Evolutionary conservation across 2,113 vertebrate species (phyloP), one percentile per base, ranked within the genome.

Genomic region (Talpa occidentalis): DNA sequence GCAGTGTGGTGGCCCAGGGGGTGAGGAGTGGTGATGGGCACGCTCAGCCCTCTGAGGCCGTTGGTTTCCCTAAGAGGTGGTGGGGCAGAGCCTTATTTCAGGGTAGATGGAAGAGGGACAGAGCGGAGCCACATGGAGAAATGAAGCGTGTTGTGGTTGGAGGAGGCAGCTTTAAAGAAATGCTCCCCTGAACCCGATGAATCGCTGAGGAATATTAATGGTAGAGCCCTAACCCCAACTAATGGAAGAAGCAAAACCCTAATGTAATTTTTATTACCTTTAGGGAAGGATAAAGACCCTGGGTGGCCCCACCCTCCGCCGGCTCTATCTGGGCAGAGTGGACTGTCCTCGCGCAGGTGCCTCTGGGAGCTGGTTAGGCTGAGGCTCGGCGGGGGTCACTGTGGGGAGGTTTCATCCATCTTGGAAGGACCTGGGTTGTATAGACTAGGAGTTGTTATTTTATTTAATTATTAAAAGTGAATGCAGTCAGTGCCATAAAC

Each of bases 211-310:
- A 22, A 0, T 21, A 52, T 15, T 94, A 32, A 42, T 90, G 15
- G 83, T 81, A 69, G 88, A 60, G 69, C 35, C 42, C 42, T 77
- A 62, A 62, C 91, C 82, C 60, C 24, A 52, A 0, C 47, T 89
- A 94, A 94, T 44, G 64, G 42, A 60, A 88, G 93, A 93, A 92
- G 49, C 6, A 56, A 73, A 49, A 35, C 26, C 93, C 30, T 78
- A 78, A 90, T 78, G 87, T 59, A 54, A n/a, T 79, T 97, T 96
- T 95, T 84, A 85, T 94, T 93, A 64, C 72, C 35, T 93, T 73
- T 47, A 66, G 66, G 59, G 82, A 92, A 70, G 0, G 0, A 69
- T 81, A 35, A 1, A 70, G 76, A 84, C 62, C 9, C 47, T 12
- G 78, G 28, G 84, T 86, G 30, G 49, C 30, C 32, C 86, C 49